A percentile compares a stretch with the other conserved stretches of the same genome.
Conservation (phyloP, 2,113 vertebrate species). For the Oriolus oriolus region DNA sequence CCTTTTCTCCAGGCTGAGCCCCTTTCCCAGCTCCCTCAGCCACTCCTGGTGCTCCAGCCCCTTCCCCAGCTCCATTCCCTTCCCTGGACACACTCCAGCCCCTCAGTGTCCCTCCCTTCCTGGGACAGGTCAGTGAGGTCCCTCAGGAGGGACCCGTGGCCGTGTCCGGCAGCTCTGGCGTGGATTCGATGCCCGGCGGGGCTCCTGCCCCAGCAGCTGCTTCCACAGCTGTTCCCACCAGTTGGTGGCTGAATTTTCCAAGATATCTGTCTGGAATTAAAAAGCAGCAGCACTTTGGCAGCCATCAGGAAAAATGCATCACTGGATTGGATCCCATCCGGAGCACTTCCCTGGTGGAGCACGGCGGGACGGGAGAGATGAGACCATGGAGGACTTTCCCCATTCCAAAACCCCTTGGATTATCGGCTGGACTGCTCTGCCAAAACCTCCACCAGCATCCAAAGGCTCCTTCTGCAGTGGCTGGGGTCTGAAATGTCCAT, state of each 20-base stretch:
- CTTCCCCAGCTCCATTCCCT: neutral
- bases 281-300: constrained; percentile 31
- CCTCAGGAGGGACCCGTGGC: neutral
- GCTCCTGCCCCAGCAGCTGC: constrained; percentile 36
- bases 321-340: neutral
- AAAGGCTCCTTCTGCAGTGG: neutral
- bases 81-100: neutral
- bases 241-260: constrained; percentile 46
- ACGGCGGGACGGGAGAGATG: rapidly evolving
- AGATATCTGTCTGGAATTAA: constrained; percentile 42
- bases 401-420: neutral
- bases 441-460: neutral
- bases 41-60: neutral
- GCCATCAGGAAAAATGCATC: neutral
- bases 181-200: neutral
- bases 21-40: neutral
- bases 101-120: neutral
- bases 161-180: rapidly evolving
- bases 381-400: rapidly evolving
- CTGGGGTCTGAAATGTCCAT: neutral
- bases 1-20: neutral
- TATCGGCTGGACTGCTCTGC: neutral
- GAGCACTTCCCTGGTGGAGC: neutral
- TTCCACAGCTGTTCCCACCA: constrained; percentile 50
- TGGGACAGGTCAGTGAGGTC: neutral